phyloP scores from a whole-genome alignment of 2,113 vertebrate species.

The Dicerorhinus sumatrensis region DNA sequence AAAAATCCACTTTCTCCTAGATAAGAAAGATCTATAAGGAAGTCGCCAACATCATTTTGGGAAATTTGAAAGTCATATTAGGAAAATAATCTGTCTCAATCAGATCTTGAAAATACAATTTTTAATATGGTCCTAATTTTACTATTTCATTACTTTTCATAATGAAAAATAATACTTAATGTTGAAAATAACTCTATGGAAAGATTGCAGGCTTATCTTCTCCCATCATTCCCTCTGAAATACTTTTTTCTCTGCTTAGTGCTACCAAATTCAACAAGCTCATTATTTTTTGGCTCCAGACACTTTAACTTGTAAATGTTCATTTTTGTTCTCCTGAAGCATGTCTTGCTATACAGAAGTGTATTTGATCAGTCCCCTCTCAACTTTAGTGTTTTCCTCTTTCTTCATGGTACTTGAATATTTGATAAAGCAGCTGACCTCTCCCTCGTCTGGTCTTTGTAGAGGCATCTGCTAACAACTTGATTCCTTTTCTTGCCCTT shows the following conservation, averaged over 20 bases:
- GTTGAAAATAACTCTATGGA: constrained; percentile 1
- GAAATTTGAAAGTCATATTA: not conserved
- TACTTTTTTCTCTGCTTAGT: not conserved
- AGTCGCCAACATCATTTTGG: not conserved
- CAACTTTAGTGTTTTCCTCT: not conserved
- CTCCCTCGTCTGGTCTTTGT: not conserved
- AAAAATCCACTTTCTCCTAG: not conserved
- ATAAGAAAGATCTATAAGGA: not conserved
- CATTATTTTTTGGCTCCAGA: not conserved
- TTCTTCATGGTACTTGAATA: not conserved
- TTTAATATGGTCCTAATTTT: constrained; percentile 15
- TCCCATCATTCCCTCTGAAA: not conserved
- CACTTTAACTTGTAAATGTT: constrained; percentile 13
- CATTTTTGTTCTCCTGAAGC: not conserved
- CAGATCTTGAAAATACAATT: not conserved
- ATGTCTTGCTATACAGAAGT: not conserved
- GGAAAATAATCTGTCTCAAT: constrained; percentile 41
- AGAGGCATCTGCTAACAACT: not conserved
- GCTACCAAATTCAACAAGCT: constrained; percentile 9
- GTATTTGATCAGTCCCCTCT: not conserved
- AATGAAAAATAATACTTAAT: constrained; percentile 34
- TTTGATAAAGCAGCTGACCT: not conserved
- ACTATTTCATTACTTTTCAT: constrained; percentile 31
- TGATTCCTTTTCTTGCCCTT: not conserved
- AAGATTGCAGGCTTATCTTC: not conserved